Conservation (phyloP, 2,797 vertebrate species). For the Gymnoscopelus microlampas region DNA sequence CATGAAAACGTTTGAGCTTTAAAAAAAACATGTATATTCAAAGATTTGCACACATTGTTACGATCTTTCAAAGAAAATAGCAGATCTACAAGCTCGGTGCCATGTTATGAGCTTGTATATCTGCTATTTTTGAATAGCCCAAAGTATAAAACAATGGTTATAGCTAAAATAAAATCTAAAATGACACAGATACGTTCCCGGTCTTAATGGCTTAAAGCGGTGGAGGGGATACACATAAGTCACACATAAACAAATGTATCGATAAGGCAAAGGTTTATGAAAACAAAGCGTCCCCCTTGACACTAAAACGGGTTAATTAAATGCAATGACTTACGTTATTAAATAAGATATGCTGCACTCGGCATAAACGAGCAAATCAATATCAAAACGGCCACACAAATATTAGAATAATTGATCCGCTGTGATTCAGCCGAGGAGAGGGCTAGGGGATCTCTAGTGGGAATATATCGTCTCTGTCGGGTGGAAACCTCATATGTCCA, state of each 20-base stretch:
- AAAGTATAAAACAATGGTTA: too few relatives aligned
- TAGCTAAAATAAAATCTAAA: too few relatives aligned
- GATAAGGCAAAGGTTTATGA: slow-evolving; percentile 66
- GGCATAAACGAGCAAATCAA: slow-evolving; percentile 77
- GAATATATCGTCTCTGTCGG: too few relatives aligned
- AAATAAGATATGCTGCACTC: slow-evolving; percentile 75
- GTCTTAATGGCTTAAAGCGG: slow-evolving; percentile 35
- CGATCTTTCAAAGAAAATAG: too few relatives aligned
- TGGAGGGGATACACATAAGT: slow-evolving; percentile 32
- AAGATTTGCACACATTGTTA: too few relatives aligned
- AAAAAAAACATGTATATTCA: too few relatives aligned
- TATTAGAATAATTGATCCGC: slow-evolving; percentile 79
- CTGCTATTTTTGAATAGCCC: too few relatives aligned
- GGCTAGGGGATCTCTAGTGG: slow-evolving; percentile 33
- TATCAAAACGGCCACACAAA: slow-evolving; percentile 74
- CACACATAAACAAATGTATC: slow-evolving; percentile 59
- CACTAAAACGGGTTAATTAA: slow-evolving; percentile 68
- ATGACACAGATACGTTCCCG: too few relatives aligned
- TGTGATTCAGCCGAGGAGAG: slow-evolving; percentile 74
- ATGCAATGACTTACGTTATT: slow-evolving; percentile 70
- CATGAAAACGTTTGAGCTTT: too few relatives aligned
- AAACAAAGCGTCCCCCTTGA: slow-evolving; percentile 59
- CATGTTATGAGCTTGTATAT: too few relatives aligned
- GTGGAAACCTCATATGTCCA: too few relatives aligned
- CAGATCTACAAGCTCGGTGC: too few relatives aligned